Base-by-base conservation (phyloP, 1,140 invertebrate species). In the Halesus radiatus region DNA sequence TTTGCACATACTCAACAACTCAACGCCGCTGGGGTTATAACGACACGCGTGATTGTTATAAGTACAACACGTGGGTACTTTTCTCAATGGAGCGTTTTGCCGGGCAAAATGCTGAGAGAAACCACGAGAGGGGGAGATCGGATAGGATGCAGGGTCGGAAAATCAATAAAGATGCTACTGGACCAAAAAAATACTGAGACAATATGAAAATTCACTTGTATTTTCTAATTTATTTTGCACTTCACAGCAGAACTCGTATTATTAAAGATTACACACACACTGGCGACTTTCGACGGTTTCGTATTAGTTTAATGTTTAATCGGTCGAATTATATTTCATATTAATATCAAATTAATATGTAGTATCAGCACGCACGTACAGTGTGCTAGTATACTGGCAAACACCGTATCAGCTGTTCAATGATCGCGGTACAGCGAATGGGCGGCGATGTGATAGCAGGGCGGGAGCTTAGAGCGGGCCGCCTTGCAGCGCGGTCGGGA, bases 151-250 rank as follows among this genome's bases (percentile, higher is more conserved):
- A 60, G 58, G 8, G 20, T 60, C 58, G 62, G 32, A 29, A 32
- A 66, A 72, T 72, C 68, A 50, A 72, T 72, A 72, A 60, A 52
- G 45, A 72, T 72, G 20, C 68, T 16, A 50, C 50, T 45, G 37
- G 0, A 45, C 37, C 37, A 45, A 45, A 45, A 29, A 45, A 13
- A 45, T 10, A 45, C 37, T 45, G 37, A 45, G 37, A 45, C 37
- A 45, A 45, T 1, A 45, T 45, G 37, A 45, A 45, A 10, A 1
- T 13, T 10, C 10, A 13, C 10, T 45, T 13, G 37, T 45, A 45
- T 45, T 45, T 45, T 13, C 10, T 10, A 32, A 32, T 45, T 37
- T 37, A 22, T 22, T 10, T 58, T 60, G 3, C 56, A 60, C 56
- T 60, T 20, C 56, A 20, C 56, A 23, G 56, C 56, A 45, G 37